phyloP scores from a whole-genome alignment of 2,797 vertebrate genomes.

The Falco berigora region DNA sequence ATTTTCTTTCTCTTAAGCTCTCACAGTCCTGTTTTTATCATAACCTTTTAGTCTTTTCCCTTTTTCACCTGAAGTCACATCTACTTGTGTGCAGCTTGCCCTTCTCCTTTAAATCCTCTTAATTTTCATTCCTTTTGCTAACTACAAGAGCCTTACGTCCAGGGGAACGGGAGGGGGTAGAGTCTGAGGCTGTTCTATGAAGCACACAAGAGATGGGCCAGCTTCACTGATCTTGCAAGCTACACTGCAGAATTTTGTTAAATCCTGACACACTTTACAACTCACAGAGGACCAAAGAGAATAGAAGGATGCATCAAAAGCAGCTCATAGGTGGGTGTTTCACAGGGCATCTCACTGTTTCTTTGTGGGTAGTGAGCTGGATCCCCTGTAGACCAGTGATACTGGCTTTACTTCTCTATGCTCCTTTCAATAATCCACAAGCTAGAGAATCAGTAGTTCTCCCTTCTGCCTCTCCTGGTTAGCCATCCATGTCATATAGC shows the following conservation, averaged over 20 bases:
- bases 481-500: neutral
- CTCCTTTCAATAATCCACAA: neutral
- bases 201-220: neutral
- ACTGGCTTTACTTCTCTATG: neutral
- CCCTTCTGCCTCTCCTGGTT: neutral
- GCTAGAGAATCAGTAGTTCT: neutral
- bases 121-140: neutral
- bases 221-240: neutral
- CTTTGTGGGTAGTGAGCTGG: neutral
- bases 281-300: neutral
- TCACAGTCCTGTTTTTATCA: neutral
- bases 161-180: neutral
- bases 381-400: neutral
- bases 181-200: neutral
- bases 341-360: neutral
- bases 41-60: neutral
- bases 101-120: neutral
- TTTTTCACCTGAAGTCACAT: neutral
- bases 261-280: neutral
- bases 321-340: neutral
- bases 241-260: neutral
- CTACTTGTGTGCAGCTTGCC: neutral
- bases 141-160: neutral
- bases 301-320: neutral
- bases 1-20: neutral